Base-by-base conservation (phyloP, 2,888 invertebrate genomes). In the Danaus chrysippus region DNA sequence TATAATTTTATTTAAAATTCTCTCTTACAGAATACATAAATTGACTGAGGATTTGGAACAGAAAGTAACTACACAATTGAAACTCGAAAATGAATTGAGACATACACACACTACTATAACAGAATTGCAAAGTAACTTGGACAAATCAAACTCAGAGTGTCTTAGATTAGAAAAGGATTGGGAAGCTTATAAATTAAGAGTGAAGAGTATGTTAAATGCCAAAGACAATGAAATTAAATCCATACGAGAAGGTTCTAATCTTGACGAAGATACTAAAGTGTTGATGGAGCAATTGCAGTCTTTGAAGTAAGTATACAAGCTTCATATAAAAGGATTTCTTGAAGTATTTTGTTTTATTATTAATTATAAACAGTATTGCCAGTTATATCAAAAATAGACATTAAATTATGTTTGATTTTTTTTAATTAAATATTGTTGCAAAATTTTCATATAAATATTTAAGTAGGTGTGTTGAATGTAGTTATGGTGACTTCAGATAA, bases 101-200 rank as follows among this genome's bases (percentile, higher is more conserved):
- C 85, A 86, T 54, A 77, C 87, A n/a, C 87, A 89, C 62, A 75
- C 81, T 0, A 76, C 73, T 0, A 79, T 84, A 12, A 72, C 65
- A 10, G 83, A 85, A 5, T 69, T 88, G 2, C 78, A 87, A 60
- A 70, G 68, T 10, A 78, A 82, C 42, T 69, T 88, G 57, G 80
- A 81, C 10, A 87, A 82, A 61, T 74, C 79, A 0, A 78, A 72
- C 0, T 74, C 67, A 0, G 91, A 91, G 69, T 87, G 87, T 65
- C 73, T 70, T 23, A 74, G 84, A 6, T 66, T 89, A 11, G 88
- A 91, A 66, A 83, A 72, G 54, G 91, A 91, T 53, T 91, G 91
- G 90, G 87, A 87, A 63, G 72, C 84, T 0, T 91, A 91, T 46
- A 91, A 90, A 70, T 65, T 86, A 42, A 76, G 91, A 63, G 91